A percentile compares a stretch with the other conserved stretches of the same genome.
phyloP scores from a whole-genome alignment of 2,888 invertebrate species.

The Minunthozetes semirufus region DNA sequence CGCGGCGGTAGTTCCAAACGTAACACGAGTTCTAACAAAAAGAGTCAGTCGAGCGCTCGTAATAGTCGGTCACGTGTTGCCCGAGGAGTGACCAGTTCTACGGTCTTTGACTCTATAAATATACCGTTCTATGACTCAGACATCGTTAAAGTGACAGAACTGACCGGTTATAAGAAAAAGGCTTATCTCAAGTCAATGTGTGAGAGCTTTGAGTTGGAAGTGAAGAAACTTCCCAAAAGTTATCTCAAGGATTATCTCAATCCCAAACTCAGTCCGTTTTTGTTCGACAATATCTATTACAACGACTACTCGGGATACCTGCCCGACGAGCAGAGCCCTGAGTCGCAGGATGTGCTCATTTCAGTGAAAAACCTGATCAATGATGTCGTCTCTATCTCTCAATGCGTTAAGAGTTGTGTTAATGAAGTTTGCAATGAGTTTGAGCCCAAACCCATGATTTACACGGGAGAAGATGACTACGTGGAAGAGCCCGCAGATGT shows the following conservation, averaged over 20 bases:
- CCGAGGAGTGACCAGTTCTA: conserved; percentile 24
- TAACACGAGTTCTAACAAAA: not conserved
- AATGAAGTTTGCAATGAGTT: not conserved
- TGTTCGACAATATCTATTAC: conserved; percentile 23
- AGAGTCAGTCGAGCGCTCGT: not conserved
- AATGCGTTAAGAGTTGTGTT: not conserved
- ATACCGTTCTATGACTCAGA: conserved; percentile 18
- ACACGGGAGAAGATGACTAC: not conserved
- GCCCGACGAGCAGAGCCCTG: not conserved
- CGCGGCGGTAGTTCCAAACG: not conserved
- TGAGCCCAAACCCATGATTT: conserved; percentile 2
- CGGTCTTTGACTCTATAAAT: conserved; percentile 9
- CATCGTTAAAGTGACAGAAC: conserved; percentile 1
- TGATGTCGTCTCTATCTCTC: conserved; percentile 13
- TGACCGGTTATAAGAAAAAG: conserved; percentile 14
- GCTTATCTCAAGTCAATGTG: not conserved
- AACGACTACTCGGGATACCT: conserved; percentile 4
- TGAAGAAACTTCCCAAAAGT: not conserved
- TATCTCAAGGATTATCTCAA: not conserved
- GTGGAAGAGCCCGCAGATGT: not conserved
- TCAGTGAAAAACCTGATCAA: not conserved
- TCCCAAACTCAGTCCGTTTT: not conserved
- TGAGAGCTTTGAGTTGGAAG: not conserved
- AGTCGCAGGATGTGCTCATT: not conserved
- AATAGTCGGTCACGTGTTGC: not conserved